These are phyloP conservation scores for Lepus timidus DNA, from an alignment of 2,113 vertebrate genomes.

Conservation along the genomic window DNA sequence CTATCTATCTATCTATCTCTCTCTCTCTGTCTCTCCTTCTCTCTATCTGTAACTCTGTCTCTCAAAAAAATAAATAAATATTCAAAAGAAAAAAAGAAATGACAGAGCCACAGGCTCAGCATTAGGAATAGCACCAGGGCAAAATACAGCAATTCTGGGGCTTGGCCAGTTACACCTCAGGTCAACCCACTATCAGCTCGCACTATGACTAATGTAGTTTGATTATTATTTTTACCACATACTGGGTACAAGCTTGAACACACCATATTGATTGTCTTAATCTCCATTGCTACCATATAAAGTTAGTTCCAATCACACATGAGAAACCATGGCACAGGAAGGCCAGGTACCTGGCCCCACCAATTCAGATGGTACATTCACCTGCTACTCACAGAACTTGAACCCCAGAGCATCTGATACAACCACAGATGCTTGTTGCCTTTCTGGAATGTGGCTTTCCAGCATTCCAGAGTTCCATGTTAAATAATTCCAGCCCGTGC, in stretches of 20 bases:
- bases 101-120: neutral
- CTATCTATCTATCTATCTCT: no score
- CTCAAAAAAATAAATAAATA: neutral
- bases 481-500: neutral
- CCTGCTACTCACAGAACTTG: neutral
- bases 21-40: no score
- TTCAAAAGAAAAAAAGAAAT: no score
- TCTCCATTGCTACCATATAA: neutral
- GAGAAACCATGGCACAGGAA: neutral
- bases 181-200: neutral
- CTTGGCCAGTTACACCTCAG: neutral
- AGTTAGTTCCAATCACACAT: neutral
- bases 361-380: neutral
- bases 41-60: no score
- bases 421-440: neutral
- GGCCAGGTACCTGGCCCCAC: neutral
- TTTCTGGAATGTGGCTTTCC: slow-evolving; percentile 3
- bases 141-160: neutral
- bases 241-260: neutral
- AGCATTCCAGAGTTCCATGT: neutral
- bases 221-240: neutral
- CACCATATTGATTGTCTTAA: neutral
- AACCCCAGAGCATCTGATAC: neutral
- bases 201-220: neutral
- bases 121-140: neutral